These are phyloP conservation scores for Gymnothorax reevesii DNA, from an alignment of 2,797 vertebrate species.

Conservation along the genomic window DNA sequence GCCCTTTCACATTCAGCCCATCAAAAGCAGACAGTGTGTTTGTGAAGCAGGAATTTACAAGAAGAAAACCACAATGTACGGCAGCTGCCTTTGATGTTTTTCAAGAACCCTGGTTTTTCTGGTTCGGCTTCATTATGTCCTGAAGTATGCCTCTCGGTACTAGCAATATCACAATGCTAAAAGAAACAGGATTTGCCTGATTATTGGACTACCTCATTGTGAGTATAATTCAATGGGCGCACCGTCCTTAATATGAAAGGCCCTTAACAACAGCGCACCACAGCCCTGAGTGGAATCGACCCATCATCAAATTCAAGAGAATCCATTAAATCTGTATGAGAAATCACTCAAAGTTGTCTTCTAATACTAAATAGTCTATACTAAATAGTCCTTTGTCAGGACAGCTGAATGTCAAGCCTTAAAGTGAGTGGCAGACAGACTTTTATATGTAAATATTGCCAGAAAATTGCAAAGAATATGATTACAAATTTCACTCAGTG, in stretches of 20 bases:
- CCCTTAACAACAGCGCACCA: background rate
- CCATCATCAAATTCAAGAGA: background rate
- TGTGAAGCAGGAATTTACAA: slow-evolving; percentile 31
- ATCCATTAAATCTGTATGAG: background rate
- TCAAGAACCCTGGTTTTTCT: slow-evolving; percentile 8
- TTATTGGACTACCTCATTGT: background rate
- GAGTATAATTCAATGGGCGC: background rate
- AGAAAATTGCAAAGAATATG: background rate
- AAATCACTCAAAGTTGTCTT: background rate
- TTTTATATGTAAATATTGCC: background rate
- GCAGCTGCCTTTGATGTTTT: background rate
- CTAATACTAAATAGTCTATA: too few species aligned
- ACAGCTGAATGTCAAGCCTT: background rate
- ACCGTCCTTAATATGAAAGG: background rate
- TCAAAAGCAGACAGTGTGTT: slow-evolving; percentile 26
- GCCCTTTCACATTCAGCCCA: slow-evolving; percentile 19
- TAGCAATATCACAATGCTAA: background rate
- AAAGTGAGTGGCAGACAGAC: background rate
- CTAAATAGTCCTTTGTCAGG: background rate
- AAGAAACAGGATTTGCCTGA: background rate
- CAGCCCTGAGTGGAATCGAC: background rate
- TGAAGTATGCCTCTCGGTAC: background rate
- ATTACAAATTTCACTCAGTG: background rate
- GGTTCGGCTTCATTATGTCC: background rate
- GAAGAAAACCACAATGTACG: slow-evolving; percentile 19